Base-by-base conservation (phyloP, 2,888 invertebrate genomes). In the Ochlodes sylvanus region DNA sequence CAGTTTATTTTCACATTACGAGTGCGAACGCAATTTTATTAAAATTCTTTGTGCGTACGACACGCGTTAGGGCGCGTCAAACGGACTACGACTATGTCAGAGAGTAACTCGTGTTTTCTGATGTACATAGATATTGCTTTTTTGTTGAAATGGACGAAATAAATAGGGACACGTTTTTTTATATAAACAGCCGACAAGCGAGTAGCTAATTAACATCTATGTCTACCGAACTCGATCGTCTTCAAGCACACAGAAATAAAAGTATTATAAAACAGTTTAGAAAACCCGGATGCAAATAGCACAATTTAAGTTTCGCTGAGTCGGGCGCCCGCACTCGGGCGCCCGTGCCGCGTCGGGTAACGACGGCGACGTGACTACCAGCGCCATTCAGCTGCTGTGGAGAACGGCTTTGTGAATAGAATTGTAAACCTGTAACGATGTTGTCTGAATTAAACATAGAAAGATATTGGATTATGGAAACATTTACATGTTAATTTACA, bases 41-140 rank as follows among this genome's bases (percentile, higher is more conserved):
- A 64, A 64, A 57, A 64, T 64, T 64, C 64, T 57, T 57, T 44
- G 50, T 19, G 47, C 64, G 64, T 27, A 21, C n/a, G 57, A 2
- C 47, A 56, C 44, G 54, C 41, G 47, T 47, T 19, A n/a, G 64
- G n/a, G 54, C n/a, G 54, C 7, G 32, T n/a, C n/a, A 27, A 27
- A 54, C 27, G 27, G 52, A 21, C 52, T 52, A 6, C 14, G 52
- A 21, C 52, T 52, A 6, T 21, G 21, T 21, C 52, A 52, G 10
- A 3, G 21, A 52, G 52, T 52, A 52, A 52, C 21, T 50, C 19
- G 34, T 34, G 10, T 38, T 3, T 38, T 10, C 38, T 38, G 38
- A 10, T 38, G 38, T 38, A 12, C 12, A 38, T 12, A 4, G 5
- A 27, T 27, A 27, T 27, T 27, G 27, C 27, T 27, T 27, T 27